Evolutionary conservation across 2,797 vertebrate genomes (phyloP).

Genomic region (Enoplosus armatus): DNA sequence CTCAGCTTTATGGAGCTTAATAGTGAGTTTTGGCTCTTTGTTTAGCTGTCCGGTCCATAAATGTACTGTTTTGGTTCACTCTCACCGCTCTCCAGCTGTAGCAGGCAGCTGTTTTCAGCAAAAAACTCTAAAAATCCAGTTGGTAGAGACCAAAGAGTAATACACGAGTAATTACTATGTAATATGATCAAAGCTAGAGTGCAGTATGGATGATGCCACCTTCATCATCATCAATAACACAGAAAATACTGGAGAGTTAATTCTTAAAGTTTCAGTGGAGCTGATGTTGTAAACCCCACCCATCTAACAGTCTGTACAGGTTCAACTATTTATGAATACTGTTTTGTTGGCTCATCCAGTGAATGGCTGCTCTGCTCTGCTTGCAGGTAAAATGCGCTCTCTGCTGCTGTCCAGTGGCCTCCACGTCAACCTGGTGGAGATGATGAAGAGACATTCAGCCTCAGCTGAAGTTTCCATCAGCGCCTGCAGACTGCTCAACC

Average conservation of each 20-base stretch:
- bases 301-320: background rate
- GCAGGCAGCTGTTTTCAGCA: too few species aligned
- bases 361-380: conserved; percentile 28
- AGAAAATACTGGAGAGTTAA: too few species aligned
- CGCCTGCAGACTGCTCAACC: conserved; percentile 90
- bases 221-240: too few species aligned
- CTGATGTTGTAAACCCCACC: background rate
- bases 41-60: background rate
- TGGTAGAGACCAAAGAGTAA: too few species aligned
- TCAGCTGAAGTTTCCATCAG: conserved; percentile 89
- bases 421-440: conserved; percentile 93
- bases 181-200: too few species aligned
- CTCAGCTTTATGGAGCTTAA: too few species aligned
- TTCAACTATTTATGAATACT: background rate
- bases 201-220: too few species aligned
- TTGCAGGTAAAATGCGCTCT: conserved; percentile 88
- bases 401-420: conserved; percentile 92
- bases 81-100: too few species aligned
- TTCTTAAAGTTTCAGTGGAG: background rate
- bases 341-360: background rate
- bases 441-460: conserved; percentile 90
- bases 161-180: too few species aligned
- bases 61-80: background rate
- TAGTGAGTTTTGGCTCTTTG: background rate
- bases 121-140: too few species aligned